Base-by-base conservation (phyloP, 2,797 vertebrate species). In the Crossoptilon crossoptilon region DNA sequence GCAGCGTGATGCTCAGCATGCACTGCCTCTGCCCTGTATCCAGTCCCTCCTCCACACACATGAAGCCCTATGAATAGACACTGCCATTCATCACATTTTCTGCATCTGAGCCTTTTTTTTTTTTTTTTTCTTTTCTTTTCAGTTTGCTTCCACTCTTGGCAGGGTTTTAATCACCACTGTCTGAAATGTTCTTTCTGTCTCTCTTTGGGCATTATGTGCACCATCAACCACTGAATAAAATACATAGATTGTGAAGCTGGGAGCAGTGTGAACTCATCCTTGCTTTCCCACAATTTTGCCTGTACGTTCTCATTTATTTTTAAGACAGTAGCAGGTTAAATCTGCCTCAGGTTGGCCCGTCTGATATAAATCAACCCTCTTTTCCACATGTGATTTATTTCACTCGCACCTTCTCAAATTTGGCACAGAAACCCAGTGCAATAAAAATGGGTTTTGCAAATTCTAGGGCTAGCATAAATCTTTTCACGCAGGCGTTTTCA, bases 391-490 rank as follows among this genome's bases (percentile, higher is more conserved):
- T 33, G 82, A 89, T 81, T 84, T 88, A 75, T 80, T 86, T 86
- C 10, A 11, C 70, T 72, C 48, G 70, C 85, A 49, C 41, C 68
- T 76, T 51, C 90, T 73, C 80, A 55, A 55, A 92, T 68, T 76
- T 80, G 81, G n/a, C 56, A 89, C 66, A 19, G 77, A 89, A 63
- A 31, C 71, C 14, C 56, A 64, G 43, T 0, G 67, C 22, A 39
- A 24, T 73, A 41, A 79, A 31, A 35, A 0, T 8, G 11, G 63
- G 16, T 41, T 83, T 77, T 71, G 29, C 35, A 59, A 64, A 72
- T 72, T 84, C 79, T 6, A 24, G 62, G 82, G 76, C 76, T 35
- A 9, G 43, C 14, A 81, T 91, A 94, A 96, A 91, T 94, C 90
- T 88, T 90, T 75, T 23, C 16, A 91, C 17, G 33, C 74, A 10